Base-by-base conservation (phyloP, 2,113 vertebrate genomes). In the Halichoerus grypus region DNA sequence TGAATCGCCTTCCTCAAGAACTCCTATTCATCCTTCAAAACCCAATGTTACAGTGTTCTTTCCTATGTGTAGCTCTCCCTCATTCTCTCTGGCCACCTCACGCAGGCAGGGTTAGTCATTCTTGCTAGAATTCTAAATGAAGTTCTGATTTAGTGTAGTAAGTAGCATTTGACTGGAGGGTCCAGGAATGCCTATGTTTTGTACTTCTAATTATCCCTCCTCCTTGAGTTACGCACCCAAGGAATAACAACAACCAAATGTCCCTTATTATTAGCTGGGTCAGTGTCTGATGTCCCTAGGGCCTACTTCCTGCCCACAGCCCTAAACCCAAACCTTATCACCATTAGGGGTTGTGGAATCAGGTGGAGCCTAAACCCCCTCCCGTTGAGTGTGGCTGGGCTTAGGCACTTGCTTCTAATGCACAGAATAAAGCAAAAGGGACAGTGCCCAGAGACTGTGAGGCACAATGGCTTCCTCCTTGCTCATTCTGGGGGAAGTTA, bases 11-110 rank as follows among this genome's bases (percentile, higher is more conserved):
- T 90, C 55, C 74, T 82, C 51, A 42, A 84, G 85, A 83, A 91
- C 84, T 91, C 74, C 91, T 96, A 51, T 53, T 93, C 89, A 53
- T 51, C 71, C 94, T 71, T 49, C 63, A 95, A 96, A 96, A n/a
- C 82, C 55, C 77, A 65, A 0, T 18, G 22, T 59, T 31, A 65
- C n/a, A 13, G 28, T 21, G 19, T 55, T 24, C 18, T 42, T 84
- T 71, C 39, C 77, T 55, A 46, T 18, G 24, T 65, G 31, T 79
- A 55, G 31, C 31, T 61, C 14, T 61, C 76, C 6, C 51, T 74
- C 39, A 63, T 21, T 74, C 74, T 96, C 53, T 74, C 77, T 33
- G 9, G 33, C 46, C 49, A n/a, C 36, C 28, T 95, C 83, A 49
- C 69, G 53, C 55, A 79, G 55, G 31, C 49, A 71, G 53, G 28